phyloP scores from a whole-genome alignment of 2,888 invertebrate species.

The Tetanocera ferruginea region DNA sequence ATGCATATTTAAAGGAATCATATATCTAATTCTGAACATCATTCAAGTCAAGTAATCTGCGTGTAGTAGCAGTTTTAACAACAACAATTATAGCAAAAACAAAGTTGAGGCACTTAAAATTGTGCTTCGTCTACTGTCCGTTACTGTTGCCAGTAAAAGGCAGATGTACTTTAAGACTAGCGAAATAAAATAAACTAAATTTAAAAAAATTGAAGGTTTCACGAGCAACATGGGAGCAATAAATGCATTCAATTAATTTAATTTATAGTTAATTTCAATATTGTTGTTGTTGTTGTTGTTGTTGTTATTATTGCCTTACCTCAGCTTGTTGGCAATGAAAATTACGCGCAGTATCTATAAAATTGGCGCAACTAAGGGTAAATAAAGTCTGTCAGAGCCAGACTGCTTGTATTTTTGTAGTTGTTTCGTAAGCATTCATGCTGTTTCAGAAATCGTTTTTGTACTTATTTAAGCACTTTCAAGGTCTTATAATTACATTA shows the following conservation, averaged over 20 bases:
- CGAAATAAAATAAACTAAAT: constrained; percentile 10
- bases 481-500: too few relatives aligned
- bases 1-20: too few relatives aligned
- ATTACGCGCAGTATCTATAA: neutral
- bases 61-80: neutral
- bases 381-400: too few relatives aligned
- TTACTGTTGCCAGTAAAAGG: neutral
- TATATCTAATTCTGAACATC: too few relatives aligned
- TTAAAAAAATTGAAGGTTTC: constrained; percentile 53
- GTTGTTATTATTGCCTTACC: neutral
- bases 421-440: too few relatives aligned
- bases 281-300: neutral
- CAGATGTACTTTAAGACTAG: neutral
- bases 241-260: constrained; percentile 53
- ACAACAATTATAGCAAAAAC: neutral
- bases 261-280: constrained; percentile 51
- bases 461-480: too few relatives aligned
- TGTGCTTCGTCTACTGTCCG: too few relatives aligned
- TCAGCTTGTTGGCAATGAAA: neutral
- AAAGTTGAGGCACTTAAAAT: neutral
- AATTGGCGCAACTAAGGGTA: too few relatives aligned
- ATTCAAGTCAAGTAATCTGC: too few relatives aligned
- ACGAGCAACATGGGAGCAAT: constrained; percentile 51
- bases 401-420: too few relatives aligned
- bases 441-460: too few relatives aligned